These are phyloP conservation scores for Spialia ferax DNA, from an alignment of 2,888 invertebrate species.

Conservation along the genomic window DNA sequence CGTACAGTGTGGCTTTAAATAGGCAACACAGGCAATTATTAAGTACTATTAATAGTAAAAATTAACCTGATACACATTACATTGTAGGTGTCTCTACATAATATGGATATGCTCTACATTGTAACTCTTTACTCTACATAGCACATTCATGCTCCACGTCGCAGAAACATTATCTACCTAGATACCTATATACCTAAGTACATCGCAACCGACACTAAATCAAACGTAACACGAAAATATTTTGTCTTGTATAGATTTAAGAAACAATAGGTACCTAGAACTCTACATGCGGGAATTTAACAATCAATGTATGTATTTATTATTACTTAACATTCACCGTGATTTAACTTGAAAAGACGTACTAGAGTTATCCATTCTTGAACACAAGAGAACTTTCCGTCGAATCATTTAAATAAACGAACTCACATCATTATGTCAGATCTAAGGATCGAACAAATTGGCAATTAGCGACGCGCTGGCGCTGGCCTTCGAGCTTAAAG, in stretches of 20 bases:
- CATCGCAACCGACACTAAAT: too few species aligned
- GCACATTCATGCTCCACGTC: too few species aligned
- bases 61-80: neutral
- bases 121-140: neutral
- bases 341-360: conserved; percentile 24
- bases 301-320: conserved; percentile 42
- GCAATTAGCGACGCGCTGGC: conserved; percentile 78
- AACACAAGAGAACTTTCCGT: conserved; percentile 75
- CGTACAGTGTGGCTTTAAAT: neutral
- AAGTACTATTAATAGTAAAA: conserved; percentile 4
- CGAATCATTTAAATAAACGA: conserved; percentile 86
- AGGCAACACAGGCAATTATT: neutral
- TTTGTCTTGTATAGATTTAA: too few species aligned
- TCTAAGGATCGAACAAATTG: conserved; percentile 86
- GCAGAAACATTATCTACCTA: too few species aligned
- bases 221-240: too few species aligned
- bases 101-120: neutral
- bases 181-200: too few species aligned
- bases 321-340: conserved; percentile 10
- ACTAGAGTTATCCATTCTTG: conserved; percentile 53
- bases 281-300: neutral
- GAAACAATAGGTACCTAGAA: too few species aligned
- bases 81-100: too few species aligned
- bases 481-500: conserved; percentile 59
- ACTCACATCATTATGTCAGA: conserved; percentile 84